Base-by-base conservation (phyloP, 2,888 invertebrate genomes). In the Hololepta plana region DNA sequence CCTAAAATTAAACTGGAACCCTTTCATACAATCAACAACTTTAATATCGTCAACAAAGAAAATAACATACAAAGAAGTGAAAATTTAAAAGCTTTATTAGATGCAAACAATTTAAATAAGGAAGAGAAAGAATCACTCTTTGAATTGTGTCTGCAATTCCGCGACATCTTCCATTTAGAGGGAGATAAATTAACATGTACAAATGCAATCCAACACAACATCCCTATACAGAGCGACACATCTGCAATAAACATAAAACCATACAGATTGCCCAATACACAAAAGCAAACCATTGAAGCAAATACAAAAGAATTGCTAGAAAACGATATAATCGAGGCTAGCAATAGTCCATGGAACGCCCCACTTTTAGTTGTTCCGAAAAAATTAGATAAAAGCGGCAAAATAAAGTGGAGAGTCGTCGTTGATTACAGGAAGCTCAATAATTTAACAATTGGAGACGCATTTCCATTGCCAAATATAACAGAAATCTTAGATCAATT, bases 351-450 rank as follows among this genome's bases (percentile, higher is more conserved):
- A 3, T 54, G 41, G 38, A 34, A 41, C 5, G 34, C 40, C 3
- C 51, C 48, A 1, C 35, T 49, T 4, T 42, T 48, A 3, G 27
- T 51, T 2, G 45, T 46, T 1, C 36, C 36, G 4, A 53, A 51
- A 32, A 45, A 45, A 31, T 36, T 13, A 2, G 36, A 47, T 28
- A 29, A 32, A 1, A 15, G 27, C 3, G 37, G 38, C 3, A 33
- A 31, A 15, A 35, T 34, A 4, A 28, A 32, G 12, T 38, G 28
- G 23, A 27, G 43, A 4, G 27, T 45, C 4, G 41, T 44, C n/a
- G 32, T 41, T 4, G 45, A 46, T 24, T 47, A 32, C 12, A 30
- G 44, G 3, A 20, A 22, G 10, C 20, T 48, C 1, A 49, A 49
- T 27, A 27, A 34, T n/a, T 31, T 34, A 3, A 49, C 46, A 0